These are phyloP conservation scores for Orthosia cruda DNA, from an alignment of 2,888 invertebrate species.

Conservation along the genomic window DNA sequence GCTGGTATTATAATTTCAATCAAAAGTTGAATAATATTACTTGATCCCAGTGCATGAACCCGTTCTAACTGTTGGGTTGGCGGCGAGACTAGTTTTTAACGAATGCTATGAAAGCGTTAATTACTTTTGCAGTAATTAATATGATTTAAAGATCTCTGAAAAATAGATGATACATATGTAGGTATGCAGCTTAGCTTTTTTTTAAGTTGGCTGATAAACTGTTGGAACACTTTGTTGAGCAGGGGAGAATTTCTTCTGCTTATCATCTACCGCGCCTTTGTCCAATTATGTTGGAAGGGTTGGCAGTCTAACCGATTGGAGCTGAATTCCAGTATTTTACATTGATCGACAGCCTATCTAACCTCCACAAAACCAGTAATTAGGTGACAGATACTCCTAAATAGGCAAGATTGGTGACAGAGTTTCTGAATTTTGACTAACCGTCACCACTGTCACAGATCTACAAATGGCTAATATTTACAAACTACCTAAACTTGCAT, in stretches of 20 bases:
- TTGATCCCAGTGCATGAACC: constrained; percentile 70
- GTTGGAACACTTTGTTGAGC: no score
- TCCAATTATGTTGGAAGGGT: no score
- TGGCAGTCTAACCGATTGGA: no score
- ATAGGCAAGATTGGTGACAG: no score
- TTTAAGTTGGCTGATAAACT: neutral
- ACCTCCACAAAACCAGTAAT: no score
- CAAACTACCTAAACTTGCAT: neutral
- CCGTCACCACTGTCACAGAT: no score
- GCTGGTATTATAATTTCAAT: neutral
- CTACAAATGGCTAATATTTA: neutral
- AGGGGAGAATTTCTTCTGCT: neutral
- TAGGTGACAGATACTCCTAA: no score
- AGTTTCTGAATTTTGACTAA: no score
- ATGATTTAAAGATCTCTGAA: constrained; percentile 89
- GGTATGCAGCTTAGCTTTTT: constrained; percentile 12
- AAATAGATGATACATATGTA: constrained; percentile 66
- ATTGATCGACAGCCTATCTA: no score
- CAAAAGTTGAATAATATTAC: constrained; percentile 2
- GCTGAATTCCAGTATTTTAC: no score
- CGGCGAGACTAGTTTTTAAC: constrained; percentile 90
- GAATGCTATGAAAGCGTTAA: constrained; percentile 90
- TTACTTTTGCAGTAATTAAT: constrained; percentile 91
- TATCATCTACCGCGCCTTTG: no score
- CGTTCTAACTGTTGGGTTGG: constrained; percentile 77